phyloP scores from a whole-genome alignment of 1,140 invertebrate genomes.

The Metaphire vulgaris region DNA sequence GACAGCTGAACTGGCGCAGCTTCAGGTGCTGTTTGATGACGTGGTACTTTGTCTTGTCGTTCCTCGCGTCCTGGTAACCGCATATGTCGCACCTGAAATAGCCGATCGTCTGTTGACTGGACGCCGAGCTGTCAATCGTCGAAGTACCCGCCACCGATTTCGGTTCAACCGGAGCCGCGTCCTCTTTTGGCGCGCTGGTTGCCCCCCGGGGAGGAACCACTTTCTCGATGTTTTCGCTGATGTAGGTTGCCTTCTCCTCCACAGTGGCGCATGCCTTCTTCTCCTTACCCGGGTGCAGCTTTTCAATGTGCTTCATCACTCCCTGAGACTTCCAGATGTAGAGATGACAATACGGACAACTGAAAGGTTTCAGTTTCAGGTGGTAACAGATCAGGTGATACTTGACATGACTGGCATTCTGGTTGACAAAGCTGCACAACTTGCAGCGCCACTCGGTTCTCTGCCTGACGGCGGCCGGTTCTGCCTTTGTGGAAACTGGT shows the following conservation, averaged over 20 bases:
- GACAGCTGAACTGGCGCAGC: conserved; percentile 22
- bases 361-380: conserved; percentile 22
- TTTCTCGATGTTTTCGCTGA: conserved; percentile 19
- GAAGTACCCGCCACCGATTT: neutral
- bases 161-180: neutral
- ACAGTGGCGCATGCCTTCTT: conserved; percentile 11
- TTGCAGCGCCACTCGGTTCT: conserved; percentile 12
- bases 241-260: conserved; percentile 5
- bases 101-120: neutral
- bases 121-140: neutral
- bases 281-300: conserved; percentile 12
- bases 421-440: conserved; percentile 5
- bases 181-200: too few species aligned
- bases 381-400: conserved; percentile 20
- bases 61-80: conserved; percentile 14
- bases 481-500: too few species aligned
- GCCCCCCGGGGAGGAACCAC: too few species aligned
- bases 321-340: conserved; percentile 13
- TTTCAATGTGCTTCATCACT: conserved; percentile 18
- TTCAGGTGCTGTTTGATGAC: conserved; percentile 25
- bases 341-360: conserved; percentile 24
- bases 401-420: conserved; percentile 16
- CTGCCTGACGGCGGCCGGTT: neutral
- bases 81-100: conserved; percentile 11
- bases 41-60: conserved; percentile 24